These are phyloP conservation scores for Drosophila testacea DNA, from an alignment of 2,888 invertebrate genomes.

Conservation along the genomic window DNA sequence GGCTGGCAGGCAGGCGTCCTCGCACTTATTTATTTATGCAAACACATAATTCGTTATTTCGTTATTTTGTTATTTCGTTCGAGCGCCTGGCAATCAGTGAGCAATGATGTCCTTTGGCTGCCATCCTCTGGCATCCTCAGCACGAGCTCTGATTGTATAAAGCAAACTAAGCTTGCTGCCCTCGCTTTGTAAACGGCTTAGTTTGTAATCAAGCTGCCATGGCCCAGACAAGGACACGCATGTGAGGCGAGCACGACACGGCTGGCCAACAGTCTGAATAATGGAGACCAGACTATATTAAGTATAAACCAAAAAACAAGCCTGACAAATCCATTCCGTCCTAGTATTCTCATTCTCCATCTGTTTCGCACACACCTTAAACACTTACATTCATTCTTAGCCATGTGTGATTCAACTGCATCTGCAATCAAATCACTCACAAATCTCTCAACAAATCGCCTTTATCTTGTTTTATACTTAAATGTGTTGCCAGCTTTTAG, in stretches of 20 bases:
- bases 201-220: constrained; percentile 63
- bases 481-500: constrained; percentile 20
- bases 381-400: background rate
- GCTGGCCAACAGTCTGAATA: background rate
- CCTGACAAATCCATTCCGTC: constrained; percentile 5
- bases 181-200: constrained; percentile 65
- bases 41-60: constrained; percentile 53
- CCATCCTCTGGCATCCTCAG: constrained; percentile 1
- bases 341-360: background rate
- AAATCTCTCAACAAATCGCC: constrained; percentile 39
- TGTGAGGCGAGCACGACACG: background rate
- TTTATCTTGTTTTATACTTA: constrained; percentile 22
- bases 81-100: constrained; percentile 53
- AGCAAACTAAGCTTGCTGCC: constrained; percentile 56
- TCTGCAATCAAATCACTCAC: constrained; percentile 37
- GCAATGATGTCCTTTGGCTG: constrained; percentile 34
- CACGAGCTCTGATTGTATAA: constrained; percentile 69
- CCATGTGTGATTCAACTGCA: constrained; percentile 28
- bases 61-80: constrained; percentile 48
- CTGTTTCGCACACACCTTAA: constrained; percentile 2
- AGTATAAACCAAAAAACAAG: constrained; percentile 28
- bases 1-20: constrained; percentile 5
- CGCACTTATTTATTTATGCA: constrained; percentile 54
- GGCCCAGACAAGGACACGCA: constrained; percentile 10
- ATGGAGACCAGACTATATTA: constrained; percentile 3